Percentiles rank a stretch among this genome's conserved stretches.
Evolutionary conservation across 1,140 invertebrate species (phyloP).

Genomic region (Delia radicum): DNA sequence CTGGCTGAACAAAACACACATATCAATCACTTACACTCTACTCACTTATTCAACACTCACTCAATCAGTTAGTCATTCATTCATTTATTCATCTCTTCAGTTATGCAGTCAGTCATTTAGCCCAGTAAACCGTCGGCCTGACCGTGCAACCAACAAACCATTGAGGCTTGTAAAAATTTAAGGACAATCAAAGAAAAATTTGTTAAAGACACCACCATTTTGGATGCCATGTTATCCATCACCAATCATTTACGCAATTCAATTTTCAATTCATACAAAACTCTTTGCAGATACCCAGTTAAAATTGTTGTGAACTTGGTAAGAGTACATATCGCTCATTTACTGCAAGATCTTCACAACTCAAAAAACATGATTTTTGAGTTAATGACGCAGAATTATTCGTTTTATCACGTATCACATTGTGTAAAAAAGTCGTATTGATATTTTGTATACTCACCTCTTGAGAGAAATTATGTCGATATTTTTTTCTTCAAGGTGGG

Average conservation of each 20-base stretch:
- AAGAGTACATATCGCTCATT: too few relatives aligned
- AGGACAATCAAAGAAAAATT: not conserved
- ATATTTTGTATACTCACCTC: too few relatives aligned
- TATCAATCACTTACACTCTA: not conserved
- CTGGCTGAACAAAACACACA: not conserved
- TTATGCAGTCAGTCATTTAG: not conserved
- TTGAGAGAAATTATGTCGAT: too few relatives aligned
- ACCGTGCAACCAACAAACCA: not conserved
- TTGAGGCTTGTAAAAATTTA: not conserved
- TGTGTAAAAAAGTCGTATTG: too few relatives aligned
- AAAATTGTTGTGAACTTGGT: too few relatives aligned
- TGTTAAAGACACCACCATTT: not conserved
- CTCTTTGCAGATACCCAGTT: too few relatives aligned
- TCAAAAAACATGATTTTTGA: too few relatives aligned
- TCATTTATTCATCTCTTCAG: not conserved
- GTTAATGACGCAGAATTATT: too few relatives aligned
- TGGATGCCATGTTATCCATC: not conserved
- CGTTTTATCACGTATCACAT: too few relatives aligned
- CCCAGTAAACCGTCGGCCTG: not conserved
- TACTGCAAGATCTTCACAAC: too few relatives aligned
- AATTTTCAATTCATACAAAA: slow-evolving; percentile 1
- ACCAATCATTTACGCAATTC: slow-evolving; percentile 4
- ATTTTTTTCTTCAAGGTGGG: too few relatives aligned
- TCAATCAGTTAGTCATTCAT: not conserved
- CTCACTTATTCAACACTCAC: not conserved